These are phyloP conservation scores for Serrognathus titanus DNA, from an alignment of 2,888 invertebrate species.

Conservation along the genomic window DNA sequence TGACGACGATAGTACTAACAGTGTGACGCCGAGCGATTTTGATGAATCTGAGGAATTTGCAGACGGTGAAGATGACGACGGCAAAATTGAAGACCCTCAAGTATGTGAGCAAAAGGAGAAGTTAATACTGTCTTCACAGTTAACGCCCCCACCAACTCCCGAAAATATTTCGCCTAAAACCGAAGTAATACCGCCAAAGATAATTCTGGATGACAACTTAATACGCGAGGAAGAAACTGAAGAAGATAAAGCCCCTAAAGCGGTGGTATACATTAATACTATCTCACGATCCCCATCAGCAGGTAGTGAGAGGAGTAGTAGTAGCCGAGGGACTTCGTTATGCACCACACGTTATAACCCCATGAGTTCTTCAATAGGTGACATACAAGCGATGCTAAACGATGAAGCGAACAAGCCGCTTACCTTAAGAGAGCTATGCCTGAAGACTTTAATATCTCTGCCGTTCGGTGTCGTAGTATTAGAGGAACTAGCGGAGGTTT, in stretches of 20 bases:
- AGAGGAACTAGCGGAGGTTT: slow-evolving; percentile 65
- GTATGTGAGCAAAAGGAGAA: slow-evolving; percentile 1
- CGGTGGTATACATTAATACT: slow-evolving; percentile 29
- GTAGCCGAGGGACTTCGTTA: slow-evolving; percentile 54
- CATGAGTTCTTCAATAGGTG: slow-evolving; percentile 57
- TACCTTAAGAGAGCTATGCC: slow-evolving; percentile 62
- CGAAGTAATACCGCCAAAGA: background rate
- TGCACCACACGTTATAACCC: slow-evolving; percentile 70
- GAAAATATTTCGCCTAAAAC: slow-evolving; percentile 21
- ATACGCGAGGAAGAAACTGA: slow-evolving; percentile 3
- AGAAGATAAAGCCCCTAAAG: background rate
- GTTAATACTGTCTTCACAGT: slow-evolving; percentile 28
- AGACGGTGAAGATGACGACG: slow-evolving; percentile 46
- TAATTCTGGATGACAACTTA: background rate
- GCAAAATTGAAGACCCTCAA: slow-evolving; percentile 3
- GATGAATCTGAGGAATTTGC: slow-evolving; percentile 51
- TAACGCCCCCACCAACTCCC: slow-evolving; percentile 44
- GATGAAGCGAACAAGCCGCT: slow-evolving; percentile 46
- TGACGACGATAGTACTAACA: slow-evolving; percentile 1
- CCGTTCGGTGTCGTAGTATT: slow-evolving; percentile 68
- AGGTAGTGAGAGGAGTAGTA: slow-evolving; percentile 43
- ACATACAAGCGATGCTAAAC: slow-evolving; percentile 53
- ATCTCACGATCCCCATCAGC: slow-evolving; percentile 21
- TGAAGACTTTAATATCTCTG: slow-evolving; percentile 61
- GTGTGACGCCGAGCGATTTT: background rate